phyloP scores from a whole-genome alignment of 2,113 vertebrate species.

The Sphaerodactylus townsendi region DNA sequence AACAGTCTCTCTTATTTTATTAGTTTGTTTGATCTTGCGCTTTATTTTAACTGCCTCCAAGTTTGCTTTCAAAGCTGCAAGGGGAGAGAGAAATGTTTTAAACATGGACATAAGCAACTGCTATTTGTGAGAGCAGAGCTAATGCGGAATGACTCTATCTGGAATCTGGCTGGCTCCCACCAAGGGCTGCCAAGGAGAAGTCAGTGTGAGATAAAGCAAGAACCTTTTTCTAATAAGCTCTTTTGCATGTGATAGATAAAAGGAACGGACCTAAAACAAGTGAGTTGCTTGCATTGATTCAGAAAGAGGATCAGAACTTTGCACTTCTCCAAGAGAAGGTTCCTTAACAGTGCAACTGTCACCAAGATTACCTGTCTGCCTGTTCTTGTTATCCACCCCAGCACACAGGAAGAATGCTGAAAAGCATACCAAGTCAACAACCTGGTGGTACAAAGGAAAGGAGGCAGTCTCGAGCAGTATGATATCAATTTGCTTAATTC shows the following conservation, averaged over 20 bases:
- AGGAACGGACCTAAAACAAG: background rate
- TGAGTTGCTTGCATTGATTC: background rate
- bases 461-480: background rate
- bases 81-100: too few species aligned
- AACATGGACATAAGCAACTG: too few species aligned
- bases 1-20: too few species aligned
- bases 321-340: background rate
- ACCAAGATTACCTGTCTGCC: background rate
- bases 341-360: background rate
- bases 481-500: too few species aligned
- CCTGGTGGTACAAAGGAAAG: background rate
- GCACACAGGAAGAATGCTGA: background rate
- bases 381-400: background rate
- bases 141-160: background rate
- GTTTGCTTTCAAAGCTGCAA: too few species aligned
- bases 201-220: background rate
- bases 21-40: too few species aligned
- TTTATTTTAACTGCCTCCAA: too few species aligned
- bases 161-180: conserved; percentile 11
- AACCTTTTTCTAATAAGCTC: conserved; percentile 33
- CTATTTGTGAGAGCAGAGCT: too few species aligned
- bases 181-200: conserved; percentile 28
- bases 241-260: background rate
- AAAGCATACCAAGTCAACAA: background rate
- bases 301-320: background rate